Base-by-base conservation (phyloP, 2,888 invertebrate genomes). In the Thereva unica region DNA sequence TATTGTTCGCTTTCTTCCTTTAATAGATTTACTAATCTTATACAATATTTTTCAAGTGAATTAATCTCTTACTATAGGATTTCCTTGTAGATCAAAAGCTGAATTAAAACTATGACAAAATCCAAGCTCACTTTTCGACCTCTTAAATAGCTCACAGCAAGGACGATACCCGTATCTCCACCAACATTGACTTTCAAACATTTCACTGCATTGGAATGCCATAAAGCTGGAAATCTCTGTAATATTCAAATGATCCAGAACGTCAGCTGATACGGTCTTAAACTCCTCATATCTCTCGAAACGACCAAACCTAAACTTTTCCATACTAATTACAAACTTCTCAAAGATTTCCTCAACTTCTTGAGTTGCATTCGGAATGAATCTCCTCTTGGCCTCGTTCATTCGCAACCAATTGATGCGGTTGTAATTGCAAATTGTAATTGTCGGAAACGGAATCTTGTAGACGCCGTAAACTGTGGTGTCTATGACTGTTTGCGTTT, bases 61-160 rank as follows among this genome's bases (percentile, higher is more conserved):
- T 23, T 23, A 23, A 23, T 70, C 71, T 77, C 76, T 3, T 67
- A 9, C 1, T 70, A 77, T 71, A 2, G n/a, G 44, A 3, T 10
- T 37, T 0, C 73, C 73, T 0, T 34, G 41, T 0, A 40, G 45
- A 0, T 75, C 74, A 3, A 75, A 10, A 37, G 78, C 78, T 4
- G 82, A 82, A 72, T 83, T 83, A 73, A 83, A 83, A 0, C 82
- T 74, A 71, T 81, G 78, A 69, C 84, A 84, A 35, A 78, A 74
- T 1, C 83, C 83, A 61, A 74, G 77, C 70, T 83, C 82, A 0
- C 82, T 81, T 59, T 76, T 79, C 67, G 83, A 83, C 23, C 76
- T 66, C 45, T 80, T 73, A 66, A 84, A 82, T 34, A 77, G 72
- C 1, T 79, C 76, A 69, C 83, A 83, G 57, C 84, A 84, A 44